Evolutionary conservation across 1,140 invertebrate genomes (phyloP), one percentile per base, ranked within the genome.

Genomic region (Drosophila triauraria): DNA sequence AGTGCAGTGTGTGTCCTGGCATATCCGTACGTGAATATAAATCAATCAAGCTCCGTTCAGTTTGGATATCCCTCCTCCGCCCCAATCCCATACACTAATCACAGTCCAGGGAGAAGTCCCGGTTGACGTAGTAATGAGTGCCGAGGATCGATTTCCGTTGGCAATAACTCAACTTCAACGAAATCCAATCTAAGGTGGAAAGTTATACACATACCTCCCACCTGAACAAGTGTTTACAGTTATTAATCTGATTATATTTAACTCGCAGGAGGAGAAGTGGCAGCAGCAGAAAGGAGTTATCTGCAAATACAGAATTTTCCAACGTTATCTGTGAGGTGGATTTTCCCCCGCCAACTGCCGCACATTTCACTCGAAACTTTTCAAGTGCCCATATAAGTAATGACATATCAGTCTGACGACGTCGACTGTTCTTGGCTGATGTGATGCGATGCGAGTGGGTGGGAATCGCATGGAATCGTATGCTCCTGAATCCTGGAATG

Each of bases 221-320:
- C 50, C 74, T 42, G 47, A 59, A 60, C 72, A 81, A 84, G 72
- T 88, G 78, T 85, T 85, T 85, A 90, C 81, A 61, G 75, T 88
- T 88, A 88, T 88, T 90, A 88, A 90, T 88, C 85, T 82, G 85
- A 90, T 88, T 82, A 90, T 77, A 90, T 84, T 74, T 79, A 90
- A 90, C 69, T 54, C 50, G 71, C 53, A 63, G 10, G 12, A 12
- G 17, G 12, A 1, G n/a, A 10, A 58, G 35, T n/a, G 44, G 48
- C 46, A 3, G 48, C 46, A 3, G 43, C 46, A 43, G 46, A 60
- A 38, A 59, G 40, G 68, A 71, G 68, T 59, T 43, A 74, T 59
- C 40, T 72, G 30, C 46, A 44, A 38, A 51, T 40, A 48, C 58
- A 51, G 44, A 27, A 54, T 47, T 57, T 47, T 12, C 53, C 53